phyloP scores from a whole-genome alignment of 1,140 invertebrate species.

The Saccostrea echinata region DNA sequence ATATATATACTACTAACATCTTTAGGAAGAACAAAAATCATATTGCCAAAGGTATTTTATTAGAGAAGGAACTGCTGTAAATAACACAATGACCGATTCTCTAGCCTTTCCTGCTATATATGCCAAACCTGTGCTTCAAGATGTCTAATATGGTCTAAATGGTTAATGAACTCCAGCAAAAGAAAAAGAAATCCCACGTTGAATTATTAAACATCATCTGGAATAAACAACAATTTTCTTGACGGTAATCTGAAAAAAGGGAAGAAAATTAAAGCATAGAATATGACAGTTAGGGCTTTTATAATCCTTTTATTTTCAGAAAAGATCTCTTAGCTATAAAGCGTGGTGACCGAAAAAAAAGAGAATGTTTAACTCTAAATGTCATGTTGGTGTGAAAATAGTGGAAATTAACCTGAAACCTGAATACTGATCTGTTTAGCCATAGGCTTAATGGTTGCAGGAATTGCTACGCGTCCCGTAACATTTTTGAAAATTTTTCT shows the following conservation, averaged over 20 bases:
- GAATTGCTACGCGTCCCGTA: not conserved
- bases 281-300: not conserved
- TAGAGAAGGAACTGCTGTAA: too few relatives aligned
- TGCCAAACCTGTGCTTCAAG: too few relatives aligned
- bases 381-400: slow-evolving; percentile 13
- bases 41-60: too few relatives aligned
- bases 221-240: slow-evolving; percentile 22
- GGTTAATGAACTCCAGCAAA: too few relatives aligned
- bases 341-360: not conserved
- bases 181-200: not conserved
- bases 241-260: not conserved
- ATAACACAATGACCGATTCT: too few relatives aligned
- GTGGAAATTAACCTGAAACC: not conserved
- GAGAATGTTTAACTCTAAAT: not conserved
- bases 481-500: not conserved
- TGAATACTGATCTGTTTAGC: not conserved
- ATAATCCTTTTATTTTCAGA: not conserved
- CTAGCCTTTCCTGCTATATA: too few relatives aligned
- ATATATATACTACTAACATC: too few relatives aligned
- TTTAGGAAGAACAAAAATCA: too few relatives aligned
- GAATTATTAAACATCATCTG: not conserved
- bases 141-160: too few relatives aligned
- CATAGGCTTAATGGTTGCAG: not conserved
- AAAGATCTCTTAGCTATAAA: not conserved
- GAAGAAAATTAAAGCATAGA: not conserved